Evolutionary conservation across 1,140 invertebrate species (phyloP).

Genomic region (Meloidogyne hapla): DNA sequence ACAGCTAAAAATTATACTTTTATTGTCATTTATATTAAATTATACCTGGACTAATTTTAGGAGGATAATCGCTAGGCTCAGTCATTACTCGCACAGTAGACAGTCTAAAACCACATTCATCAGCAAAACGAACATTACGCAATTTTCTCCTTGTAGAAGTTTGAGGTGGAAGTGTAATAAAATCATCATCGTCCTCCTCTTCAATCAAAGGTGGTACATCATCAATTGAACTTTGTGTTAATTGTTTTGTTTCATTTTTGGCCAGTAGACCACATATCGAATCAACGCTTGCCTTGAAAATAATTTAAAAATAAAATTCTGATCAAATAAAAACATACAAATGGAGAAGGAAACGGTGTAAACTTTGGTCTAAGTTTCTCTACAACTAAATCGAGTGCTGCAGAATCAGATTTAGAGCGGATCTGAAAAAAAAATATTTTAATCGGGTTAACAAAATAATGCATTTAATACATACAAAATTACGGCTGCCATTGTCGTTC

Average conservation of each 20-base stretch:
- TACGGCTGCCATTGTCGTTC: background rate
- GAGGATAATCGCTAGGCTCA: conserved; percentile 84
- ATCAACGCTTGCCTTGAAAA: background rate
- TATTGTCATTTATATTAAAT: no score
- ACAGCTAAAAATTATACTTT: conserved; percentile 23
- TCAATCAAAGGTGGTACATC: background rate
- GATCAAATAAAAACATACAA: background rate
- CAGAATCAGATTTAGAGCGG: conserved; percentile 53
- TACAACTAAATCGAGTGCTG: conserved; percentile 32
- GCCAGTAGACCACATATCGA: background rate
- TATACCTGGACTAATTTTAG: conserved; percentile 71
- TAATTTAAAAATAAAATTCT: background rate
- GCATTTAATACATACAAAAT: background rate
- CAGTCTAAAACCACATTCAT: conserved; percentile 81
- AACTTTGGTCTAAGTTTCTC: background rate
- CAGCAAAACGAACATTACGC: conserved; percentile 88
- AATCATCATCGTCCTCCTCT: conserved; percentile 15
- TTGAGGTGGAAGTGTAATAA: background rate
- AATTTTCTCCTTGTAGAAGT: conserved; percentile 65
- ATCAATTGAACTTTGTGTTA: background rate
- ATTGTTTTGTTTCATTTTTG: background rate
- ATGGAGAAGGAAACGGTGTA: background rate
- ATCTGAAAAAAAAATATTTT: conserved; percentile 37
- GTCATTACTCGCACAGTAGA: conserved; percentile 81
- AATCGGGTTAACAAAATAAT: background rate